Percentiles rank a stretch among this genome's conserved stretches.
Conservation (phyloP, 2,888 invertebrate genomes). For the Corythucha ciliata region DNA sequence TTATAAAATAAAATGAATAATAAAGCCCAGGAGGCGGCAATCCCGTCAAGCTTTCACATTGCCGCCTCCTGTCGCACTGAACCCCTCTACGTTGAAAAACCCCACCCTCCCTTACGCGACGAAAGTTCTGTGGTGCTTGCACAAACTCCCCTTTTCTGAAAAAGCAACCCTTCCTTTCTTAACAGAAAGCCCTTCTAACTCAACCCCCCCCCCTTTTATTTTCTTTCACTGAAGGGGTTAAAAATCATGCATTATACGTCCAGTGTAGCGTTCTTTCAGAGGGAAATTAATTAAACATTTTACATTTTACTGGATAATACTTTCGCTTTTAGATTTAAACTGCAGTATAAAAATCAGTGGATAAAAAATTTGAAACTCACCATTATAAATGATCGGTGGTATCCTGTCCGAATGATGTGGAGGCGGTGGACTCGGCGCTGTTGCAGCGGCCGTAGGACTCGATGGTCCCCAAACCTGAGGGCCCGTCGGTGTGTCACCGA, state of each 20-base stretch:
- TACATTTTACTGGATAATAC: no score
- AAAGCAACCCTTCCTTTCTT: no score
- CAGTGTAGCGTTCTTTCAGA: no score
- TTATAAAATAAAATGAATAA: slow-evolving; percentile 27
- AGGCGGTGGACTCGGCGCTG: slow-evolving; percentile 45
- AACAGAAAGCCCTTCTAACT: no score
- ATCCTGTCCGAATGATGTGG: slow-evolving; percentile 37
- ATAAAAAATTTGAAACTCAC: slow-evolving; percentile 22
- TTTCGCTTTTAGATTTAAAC: no score
- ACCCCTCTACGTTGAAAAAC: background rate
- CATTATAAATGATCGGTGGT: slow-evolving; percentile 36
- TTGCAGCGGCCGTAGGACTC: slow-evolving; percentile 55
- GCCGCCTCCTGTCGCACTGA: slow-evolving; percentile 20
- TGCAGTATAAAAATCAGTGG: no score
- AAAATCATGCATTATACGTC: no score
- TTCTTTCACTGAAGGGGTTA: no score
- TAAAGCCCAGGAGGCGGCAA: slow-evolving; percentile 21
- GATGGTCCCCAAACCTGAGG: slow-evolving; percentile 31
- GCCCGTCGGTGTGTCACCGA: slow-evolving; percentile 43
- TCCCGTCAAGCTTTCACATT: slow-evolving; percentile 12
- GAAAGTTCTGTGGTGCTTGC: no score
- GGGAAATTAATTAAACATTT: no score
- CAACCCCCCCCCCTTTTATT: no score
- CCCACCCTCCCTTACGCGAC: background rate
- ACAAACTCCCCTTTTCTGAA: no score